phyloP scores from a whole-genome alignment of 2,113 vertebrate species.

The Papio anubis region DNA sequence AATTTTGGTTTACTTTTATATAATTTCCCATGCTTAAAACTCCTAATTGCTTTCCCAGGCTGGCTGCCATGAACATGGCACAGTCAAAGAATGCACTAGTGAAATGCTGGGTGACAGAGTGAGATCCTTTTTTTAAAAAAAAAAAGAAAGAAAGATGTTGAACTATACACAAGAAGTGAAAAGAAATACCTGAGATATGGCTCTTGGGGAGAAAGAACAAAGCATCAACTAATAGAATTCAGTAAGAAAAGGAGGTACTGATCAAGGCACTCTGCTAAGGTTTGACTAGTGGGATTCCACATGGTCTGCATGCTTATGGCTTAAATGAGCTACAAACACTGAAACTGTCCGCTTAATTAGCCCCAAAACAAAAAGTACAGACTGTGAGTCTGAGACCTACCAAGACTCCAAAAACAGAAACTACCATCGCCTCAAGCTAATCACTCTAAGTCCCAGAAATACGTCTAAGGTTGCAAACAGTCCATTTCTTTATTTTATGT shows the following conservation, averaged over 20 bases:
- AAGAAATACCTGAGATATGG: not conserved
- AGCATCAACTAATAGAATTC: not conserved
- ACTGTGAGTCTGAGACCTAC: not conserved
- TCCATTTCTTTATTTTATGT: not conserved
- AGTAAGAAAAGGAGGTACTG: fast-evolving
- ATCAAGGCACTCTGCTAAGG: not conserved
- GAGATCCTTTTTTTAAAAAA: too few species aligned
- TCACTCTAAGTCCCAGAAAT: not conserved
- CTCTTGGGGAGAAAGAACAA: not conserved
- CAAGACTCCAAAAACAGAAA: not conserved
- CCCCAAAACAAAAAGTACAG: not conserved
- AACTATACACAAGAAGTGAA: not conserved
- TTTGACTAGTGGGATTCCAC: not conserved
- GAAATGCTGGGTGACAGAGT: not conserved
- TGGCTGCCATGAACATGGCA: conserved; percentile 37
- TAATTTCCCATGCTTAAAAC: conserved; percentile 45
- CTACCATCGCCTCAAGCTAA: not conserved
- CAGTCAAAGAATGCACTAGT: not conserved
- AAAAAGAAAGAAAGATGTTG: not conserved
- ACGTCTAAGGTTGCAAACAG: not conserved
- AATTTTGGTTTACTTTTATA: conserved; percentile 44
- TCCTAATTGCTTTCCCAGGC: conserved; percentile 60
- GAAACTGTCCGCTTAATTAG: not conserved
- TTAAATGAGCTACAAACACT: not conserved
- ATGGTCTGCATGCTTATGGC: too few species aligned